Evolutionary conservation across 2,113 vertebrate species (phyloP).

Genomic region (Dasyurus viverrinus): DNA sequence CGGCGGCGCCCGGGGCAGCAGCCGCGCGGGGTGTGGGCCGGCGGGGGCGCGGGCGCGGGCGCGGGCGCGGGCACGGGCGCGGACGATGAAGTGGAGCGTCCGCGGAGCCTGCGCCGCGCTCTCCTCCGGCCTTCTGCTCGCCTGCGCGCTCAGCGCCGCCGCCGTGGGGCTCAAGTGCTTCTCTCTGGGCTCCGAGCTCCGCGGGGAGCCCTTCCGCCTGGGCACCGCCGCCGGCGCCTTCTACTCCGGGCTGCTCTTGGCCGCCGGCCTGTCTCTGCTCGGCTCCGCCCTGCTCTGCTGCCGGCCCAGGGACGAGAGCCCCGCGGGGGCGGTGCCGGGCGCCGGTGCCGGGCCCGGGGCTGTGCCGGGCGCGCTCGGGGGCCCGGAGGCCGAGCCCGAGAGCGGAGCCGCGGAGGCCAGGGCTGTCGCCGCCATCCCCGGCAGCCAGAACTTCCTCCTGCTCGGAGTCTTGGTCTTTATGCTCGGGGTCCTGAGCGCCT

Average conservation of each 20-base stretch:
- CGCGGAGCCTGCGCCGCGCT: conserved; percentile 95
- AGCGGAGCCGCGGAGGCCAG: conserved; percentile 51
- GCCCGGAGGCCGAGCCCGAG: conserved; percentile 4
- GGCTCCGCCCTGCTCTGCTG: conserved; percentile 91
- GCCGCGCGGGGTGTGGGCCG: conserved; percentile 92
- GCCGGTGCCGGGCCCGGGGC: conserved; percentile 79
- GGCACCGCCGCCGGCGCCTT: conserved; percentile 93
- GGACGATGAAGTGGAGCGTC: conserved; percentile 97
- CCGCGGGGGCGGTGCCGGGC: conserved; percentile 55
- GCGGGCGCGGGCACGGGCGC: conserved; percentile 85
- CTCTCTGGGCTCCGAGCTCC: conserved; percentile 91
- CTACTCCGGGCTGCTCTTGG: conserved; percentile 93
- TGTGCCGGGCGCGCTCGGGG: not conserved
- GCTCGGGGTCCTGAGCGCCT: conserved; percentile 94
- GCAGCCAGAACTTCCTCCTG: conserved; percentile 93
- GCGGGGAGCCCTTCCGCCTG: conserved; percentile 92
- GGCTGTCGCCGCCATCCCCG: conserved; percentile 73
- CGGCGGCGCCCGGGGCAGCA: conserved; percentile 89
- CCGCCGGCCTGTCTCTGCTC: conserved; percentile 90
- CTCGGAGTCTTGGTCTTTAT: conserved; percentile 93
- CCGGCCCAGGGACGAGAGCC: conserved; percentile 78
- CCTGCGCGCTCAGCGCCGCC: conserved; percentile 94
- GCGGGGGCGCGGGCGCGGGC: conserved; percentile 81
- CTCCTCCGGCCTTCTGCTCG: conserved; percentile 94
- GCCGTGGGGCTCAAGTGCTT: conserved; percentile 95